phyloP scores from a whole-genome alignment of 2,888 invertebrate species.

The Meandrusa payeni region DNA sequence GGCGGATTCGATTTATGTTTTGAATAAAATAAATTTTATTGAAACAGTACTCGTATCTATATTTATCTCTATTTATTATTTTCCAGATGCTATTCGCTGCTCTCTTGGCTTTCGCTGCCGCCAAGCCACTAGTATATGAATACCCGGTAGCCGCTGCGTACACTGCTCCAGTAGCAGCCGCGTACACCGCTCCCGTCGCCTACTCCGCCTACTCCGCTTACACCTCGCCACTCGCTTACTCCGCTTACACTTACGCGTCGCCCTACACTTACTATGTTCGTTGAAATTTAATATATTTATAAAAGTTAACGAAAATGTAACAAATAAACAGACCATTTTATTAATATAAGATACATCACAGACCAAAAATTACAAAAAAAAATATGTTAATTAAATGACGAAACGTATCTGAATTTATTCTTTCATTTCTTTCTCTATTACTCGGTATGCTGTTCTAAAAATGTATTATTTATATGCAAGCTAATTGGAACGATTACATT shows the following conservation, averaged over 20 bases:
- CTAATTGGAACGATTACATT: too few species aligned
- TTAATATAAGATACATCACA: conserved; percentile 23
- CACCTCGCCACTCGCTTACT: conserved; percentile 50
- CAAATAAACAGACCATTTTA: not conserved
- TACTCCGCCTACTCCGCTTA: conserved; percentile 50
- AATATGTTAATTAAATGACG: conserved; percentile 13
- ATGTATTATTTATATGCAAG: too few species aligned
- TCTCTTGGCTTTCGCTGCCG: conserved; percentile 75
- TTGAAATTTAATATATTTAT: conserved; percentile 31
- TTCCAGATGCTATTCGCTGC: conserved; percentile 69
- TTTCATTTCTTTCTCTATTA: too few species aligned
- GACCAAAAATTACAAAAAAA: conserved; percentile 3
- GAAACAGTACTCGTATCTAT: too few species aligned
- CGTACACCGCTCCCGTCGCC: conserved; percentile 74
- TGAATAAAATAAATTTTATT: too few species aligned
- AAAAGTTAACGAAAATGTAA: not conserved
- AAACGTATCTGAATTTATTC: too few species aligned
- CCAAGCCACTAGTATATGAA: conserved; percentile 66
- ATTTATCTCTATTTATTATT: too few species aligned
- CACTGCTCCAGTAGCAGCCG: conserved; percentile 67
- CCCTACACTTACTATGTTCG: conserved; percentile 65
- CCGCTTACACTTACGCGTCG: conserved; percentile 54
- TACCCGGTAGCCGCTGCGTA: conserved; percentile 60
- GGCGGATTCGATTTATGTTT: too few species aligned
- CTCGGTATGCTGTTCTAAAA: too few species aligned